phyloP scores from a whole-genome alignment of 2,888 invertebrate species.

The Hemicrepidius hirtus region DNA sequence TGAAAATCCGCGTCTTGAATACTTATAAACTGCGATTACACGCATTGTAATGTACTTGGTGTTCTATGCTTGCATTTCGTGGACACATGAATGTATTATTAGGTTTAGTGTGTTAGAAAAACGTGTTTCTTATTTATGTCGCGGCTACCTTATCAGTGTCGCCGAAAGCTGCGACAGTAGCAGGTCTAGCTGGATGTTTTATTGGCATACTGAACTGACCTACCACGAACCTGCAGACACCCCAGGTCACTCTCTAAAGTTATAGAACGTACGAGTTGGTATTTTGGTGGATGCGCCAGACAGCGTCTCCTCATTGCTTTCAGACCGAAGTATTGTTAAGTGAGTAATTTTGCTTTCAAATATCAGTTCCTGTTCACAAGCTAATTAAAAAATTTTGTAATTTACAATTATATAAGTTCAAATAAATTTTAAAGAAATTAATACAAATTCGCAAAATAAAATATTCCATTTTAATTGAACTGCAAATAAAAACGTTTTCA shows the following conservation, averaged over 20 bases:
- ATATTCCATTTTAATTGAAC: too few species aligned
- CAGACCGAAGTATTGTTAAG: too few species aligned
- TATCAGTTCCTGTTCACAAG: too few species aligned
- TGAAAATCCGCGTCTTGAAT: conserved; percentile 42
- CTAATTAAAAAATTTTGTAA: too few species aligned
- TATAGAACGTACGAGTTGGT: background rate
- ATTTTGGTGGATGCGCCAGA: conserved; percentile 34
- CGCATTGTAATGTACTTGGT: conserved; percentile 29
- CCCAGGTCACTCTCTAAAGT: conserved; percentile 24
- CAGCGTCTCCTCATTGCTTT: background rate
- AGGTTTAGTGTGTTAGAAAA: conserved; percentile 51
- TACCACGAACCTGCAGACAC: conserved; percentile 42
- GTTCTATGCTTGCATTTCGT: conserved; percentile 29
- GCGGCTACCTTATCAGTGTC: conserved; percentile 44
- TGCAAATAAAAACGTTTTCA: too few species aligned
- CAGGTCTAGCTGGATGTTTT: conserved; percentile 33
- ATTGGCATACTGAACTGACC: conserved; percentile 52
- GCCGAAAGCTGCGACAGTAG: conserved; percentile 40
- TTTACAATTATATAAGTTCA: too few species aligned
- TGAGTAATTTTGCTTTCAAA: too few species aligned
- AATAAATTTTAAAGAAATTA: too few species aligned
- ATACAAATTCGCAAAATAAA: too few species aligned
- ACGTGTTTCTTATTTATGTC: conserved; percentile 43
- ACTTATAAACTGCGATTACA: conserved; percentile 28
- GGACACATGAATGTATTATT: conserved; percentile 32